Conservation (phyloP, 2,888 invertebrate genomes). For the Tipula vernalis region DNA sequence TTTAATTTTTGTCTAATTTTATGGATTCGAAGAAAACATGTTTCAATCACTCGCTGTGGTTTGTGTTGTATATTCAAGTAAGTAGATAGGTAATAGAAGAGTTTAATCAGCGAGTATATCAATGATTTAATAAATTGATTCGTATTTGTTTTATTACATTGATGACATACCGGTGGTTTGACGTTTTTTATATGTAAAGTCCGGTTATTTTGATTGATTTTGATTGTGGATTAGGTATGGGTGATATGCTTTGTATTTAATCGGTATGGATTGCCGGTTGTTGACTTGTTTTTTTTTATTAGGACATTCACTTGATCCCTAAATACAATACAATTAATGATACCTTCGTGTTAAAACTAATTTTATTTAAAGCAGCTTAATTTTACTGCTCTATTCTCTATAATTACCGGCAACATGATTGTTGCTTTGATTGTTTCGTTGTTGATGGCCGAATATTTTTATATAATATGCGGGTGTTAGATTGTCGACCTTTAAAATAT, state of each 20-base stretch:
- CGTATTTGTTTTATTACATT: neutral
- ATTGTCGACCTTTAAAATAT: no score
- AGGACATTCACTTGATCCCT: neutral
- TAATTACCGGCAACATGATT: no score
- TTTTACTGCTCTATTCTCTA: no score
- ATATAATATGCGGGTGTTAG: no score
- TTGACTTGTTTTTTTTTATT: neutral
- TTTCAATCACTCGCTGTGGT: neutral
- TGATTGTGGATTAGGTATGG: neutral
- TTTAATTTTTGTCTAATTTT: neutral
- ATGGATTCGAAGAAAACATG: neutral
- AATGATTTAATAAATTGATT: neutral
- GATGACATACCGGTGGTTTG: neutral
- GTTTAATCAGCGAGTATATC: neutral
- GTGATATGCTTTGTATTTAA: neutral
- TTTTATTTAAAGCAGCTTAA: no score
- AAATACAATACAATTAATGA: no score
- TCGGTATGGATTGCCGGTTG: neutral
- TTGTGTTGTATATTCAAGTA: neutral
- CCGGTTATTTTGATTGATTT: neutral
- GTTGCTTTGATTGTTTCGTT: no score
- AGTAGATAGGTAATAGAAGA: neutral
- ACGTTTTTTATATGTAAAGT: neutral
- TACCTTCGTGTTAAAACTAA: no score
- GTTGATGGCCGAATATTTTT: no score